Evolutionary conservation across 2,888 invertebrate genomes (phyloP).

Genomic region (Drosophila phalerata): DNA sequence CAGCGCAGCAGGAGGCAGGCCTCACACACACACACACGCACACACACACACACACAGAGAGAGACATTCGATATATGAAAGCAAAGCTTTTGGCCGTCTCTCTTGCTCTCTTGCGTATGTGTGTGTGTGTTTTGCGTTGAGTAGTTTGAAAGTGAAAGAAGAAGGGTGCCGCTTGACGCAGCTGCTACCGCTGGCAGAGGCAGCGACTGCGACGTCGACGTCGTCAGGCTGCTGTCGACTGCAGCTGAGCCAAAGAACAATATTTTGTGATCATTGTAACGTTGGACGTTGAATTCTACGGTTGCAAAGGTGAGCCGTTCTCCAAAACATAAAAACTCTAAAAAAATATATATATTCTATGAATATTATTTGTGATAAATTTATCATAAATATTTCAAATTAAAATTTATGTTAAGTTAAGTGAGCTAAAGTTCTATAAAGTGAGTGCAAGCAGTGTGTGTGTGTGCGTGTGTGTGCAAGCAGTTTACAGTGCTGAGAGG

Average conservation of each 20-base stretch:
- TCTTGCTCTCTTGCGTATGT: conserved; percentile 52
- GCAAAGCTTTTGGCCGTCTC: conserved; percentile 55
- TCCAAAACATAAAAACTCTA: conserved; percentile 58
- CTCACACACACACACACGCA: conserved; percentile 37
- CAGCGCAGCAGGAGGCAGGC: conserved; percentile 61
- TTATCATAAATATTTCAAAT: conserved; percentile 22
- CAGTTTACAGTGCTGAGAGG: conserved; percentile 7
- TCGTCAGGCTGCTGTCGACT: conserved; percentile 50
- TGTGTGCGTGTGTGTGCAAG: conserved; percentile 6
- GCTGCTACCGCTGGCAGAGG: conserved; percentile 24
- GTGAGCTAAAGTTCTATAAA: conserved; percentile 16
- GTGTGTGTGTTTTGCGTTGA: conserved; percentile 26
- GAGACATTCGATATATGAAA: conserved; percentile 32
- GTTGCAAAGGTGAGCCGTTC: conserved; percentile 84
- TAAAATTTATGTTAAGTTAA: conserved; percentile 35
- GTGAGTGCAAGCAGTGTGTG: conserved; percentile 16
- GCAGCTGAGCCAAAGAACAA: conserved; percentile 77
- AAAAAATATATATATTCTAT: conserved; percentile 19
- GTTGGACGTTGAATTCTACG: conserved; percentile 86
- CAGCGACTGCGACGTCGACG: conserved; percentile 15
- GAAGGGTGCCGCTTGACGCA: conserved; percentile 53
- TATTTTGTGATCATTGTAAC: conserved; percentile 85
- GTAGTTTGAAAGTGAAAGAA: conserved; percentile 78
- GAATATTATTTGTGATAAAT: conserved; percentile 27
- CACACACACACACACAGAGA: conserved; percentile 31